Evolutionary conservation across 1,140 invertebrate species (phyloP).

Genomic region (Tetraneura akinire): DNA sequence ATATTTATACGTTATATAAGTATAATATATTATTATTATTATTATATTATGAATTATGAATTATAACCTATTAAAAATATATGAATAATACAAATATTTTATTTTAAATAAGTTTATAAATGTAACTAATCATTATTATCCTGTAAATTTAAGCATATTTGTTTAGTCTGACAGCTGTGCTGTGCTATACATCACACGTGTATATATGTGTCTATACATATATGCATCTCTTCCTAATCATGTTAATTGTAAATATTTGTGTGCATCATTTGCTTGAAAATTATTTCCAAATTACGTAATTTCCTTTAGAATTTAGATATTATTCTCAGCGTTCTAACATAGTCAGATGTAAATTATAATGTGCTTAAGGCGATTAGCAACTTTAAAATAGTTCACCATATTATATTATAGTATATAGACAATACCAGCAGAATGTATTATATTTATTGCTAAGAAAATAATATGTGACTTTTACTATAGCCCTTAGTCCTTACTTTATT

Average conservation of each 20-base stretch:
- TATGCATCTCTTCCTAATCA: background rate
- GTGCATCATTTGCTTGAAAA: background rate
- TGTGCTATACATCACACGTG: too few relatives aligned
- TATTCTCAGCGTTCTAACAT: background rate
- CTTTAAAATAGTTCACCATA: background rate
- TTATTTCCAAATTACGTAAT: slow-evolving; percentile 4
- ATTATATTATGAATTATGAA: too few relatives aligned
- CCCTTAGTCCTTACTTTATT: too few relatives aligned
- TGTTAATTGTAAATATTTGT: background rate
- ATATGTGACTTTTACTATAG: too few relatives aligned
- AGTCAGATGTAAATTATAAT: background rate
- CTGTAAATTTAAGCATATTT: background rate
- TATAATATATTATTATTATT: too few relatives aligned
- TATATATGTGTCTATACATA: too few relatives aligned
- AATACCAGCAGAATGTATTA: background rate
- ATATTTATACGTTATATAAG: too few relatives aligned
- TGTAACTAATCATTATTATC: too few relatives aligned
- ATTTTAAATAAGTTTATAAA: too few relatives aligned
- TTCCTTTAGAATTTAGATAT: background rate
- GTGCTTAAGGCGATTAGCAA: background rate
- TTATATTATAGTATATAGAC: background rate
- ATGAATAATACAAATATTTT: too few relatives aligned
- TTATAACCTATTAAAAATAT: too few relatives aligned
- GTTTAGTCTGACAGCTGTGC: slow-evolving; percentile 3
- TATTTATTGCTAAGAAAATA: too few relatives aligned